Conservation (phyloP, 2,113 vertebrate genomes). For the Vidua macroura region DNA sequence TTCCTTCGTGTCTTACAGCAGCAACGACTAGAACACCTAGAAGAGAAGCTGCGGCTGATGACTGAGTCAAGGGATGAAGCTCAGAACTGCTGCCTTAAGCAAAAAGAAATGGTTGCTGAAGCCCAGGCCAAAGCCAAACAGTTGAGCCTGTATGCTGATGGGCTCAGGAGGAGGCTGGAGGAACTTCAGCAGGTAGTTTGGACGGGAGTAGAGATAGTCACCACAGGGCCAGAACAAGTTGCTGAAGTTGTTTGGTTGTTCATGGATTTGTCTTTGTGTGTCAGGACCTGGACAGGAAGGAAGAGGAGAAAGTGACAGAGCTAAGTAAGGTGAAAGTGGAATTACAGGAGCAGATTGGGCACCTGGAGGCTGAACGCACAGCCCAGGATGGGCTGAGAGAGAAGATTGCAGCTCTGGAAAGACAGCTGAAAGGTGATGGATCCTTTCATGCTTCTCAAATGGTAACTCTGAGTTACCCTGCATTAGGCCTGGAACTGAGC, state of each 20-base stretch:
- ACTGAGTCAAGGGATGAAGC: slow-evolving; percentile 83
- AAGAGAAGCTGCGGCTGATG: slow-evolving; percentile 85
- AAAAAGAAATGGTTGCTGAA: slow-evolving; percentile 82
- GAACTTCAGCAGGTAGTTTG: slow-evolving; percentile 86
- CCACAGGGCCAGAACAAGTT: background rate
- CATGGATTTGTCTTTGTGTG: background rate
- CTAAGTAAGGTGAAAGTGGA: slow-evolving; percentile 85
- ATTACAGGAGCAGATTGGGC: slow-evolving; percentile 88
- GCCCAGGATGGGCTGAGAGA: slow-evolving; percentile 83
- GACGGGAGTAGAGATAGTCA: background rate
- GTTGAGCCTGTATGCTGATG: slow-evolving; percentile 76
- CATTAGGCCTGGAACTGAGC: background rate
- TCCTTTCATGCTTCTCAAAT: background rate
- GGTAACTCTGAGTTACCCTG: background rate
- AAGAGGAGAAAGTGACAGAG: slow-evolving; percentile 87
- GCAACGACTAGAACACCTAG: slow-evolving; percentile 78
- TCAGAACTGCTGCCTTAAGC: slow-evolving; percentile 83
- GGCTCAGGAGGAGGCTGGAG: slow-evolving; percentile 78
- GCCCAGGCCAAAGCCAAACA: slow-evolving; percentile 81
- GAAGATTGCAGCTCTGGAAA: slow-evolving; percentile 86
- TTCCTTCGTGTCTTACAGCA: slow-evolving; percentile 69
- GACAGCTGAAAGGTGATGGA: slow-evolving; percentile 86
- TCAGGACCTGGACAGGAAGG: slow-evolving; percentile 86
- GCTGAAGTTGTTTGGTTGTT: background rate
- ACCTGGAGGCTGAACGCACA: slow-evolving; percentile 81